Evolutionary conservation across 2,113 vertebrate species (phyloP), one percentile per base, ranked within the genome.

Genomic region (Nematolebias whitei): DNA sequence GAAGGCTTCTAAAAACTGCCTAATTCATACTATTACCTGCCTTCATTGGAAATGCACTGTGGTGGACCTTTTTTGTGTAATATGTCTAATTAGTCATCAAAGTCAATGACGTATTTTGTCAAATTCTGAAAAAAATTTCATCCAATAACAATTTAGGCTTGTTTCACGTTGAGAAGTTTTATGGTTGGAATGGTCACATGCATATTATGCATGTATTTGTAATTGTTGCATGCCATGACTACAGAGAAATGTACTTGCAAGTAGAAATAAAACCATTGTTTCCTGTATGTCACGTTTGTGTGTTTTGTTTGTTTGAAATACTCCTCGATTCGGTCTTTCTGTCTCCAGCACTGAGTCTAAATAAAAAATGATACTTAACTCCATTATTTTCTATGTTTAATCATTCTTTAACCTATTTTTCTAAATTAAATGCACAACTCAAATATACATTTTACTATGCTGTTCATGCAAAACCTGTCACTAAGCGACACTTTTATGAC

Each of bases 391-490:
- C 22, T 15, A 20, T 45, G 44, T 19, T 45, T 45, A 45, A 14
- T 45, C 10, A 45, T 2, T 52, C 15, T 29, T 29, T 29, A 16
- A 9, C 50, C 14, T n/a, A 12, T 53, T 55, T 20, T 18, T 40
- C 1, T 15, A n/a, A 16, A 51, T 58, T 26, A 48, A 53, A 6
- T 50, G 9, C 38, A 14, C 11, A 51, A 26, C 23, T 22, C 0
- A 43, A 44, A 67, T 22, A 4, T 63, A 39, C 56, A 26, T 68
- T 54, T 19, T 29, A 56, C 72, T 45, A 64, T 40, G 49, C 63
- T 18, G 49, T 35, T 45, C 54, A 35, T 54, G 53, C 19, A 52
- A 32, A 70, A 23, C 18, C 12, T 10, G 43, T 64, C 22, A 35
- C 20, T 47, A 0, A 12, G 44, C 39, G 44, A 29, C 40, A 14